These are phyloP conservation scores for Drosophila ohnishii DNA, from an alignment of 1,140 invertebrate genomes.

Conservation along the genomic window DNA sequence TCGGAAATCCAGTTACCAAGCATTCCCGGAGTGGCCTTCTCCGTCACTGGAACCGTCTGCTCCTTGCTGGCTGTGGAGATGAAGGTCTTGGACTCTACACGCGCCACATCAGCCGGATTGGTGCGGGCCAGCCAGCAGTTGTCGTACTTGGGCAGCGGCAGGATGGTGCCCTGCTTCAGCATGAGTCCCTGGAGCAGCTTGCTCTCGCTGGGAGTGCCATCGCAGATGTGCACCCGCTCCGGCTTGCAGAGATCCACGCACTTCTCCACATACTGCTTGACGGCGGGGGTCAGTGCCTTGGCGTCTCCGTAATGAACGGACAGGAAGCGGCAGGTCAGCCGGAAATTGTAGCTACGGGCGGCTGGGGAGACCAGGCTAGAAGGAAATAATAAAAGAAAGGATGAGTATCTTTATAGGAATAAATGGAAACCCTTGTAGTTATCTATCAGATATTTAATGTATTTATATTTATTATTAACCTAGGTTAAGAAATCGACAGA, in stretches of 20 bases:
- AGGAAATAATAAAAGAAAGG: background rate
- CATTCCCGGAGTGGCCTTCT: constrained; percentile 86
- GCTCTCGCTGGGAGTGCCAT: constrained; percentile 91
- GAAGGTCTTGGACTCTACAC: constrained; percentile 95
- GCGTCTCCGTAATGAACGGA: constrained; percentile 71
- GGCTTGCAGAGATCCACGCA: constrained; percentile 89
- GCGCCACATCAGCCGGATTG: constrained; percentile 96
- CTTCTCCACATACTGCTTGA: constrained; percentile 87
- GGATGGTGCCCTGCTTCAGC: constrained; percentile 87
- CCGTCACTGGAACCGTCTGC: constrained; percentile 90
- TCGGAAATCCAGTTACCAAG: constrained; percentile 96
- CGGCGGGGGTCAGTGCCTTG: constrained; percentile 81
- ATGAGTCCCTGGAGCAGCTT: constrained; percentile 86
- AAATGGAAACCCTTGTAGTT: background rate
- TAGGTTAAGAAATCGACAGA: constrained; percentile 2
- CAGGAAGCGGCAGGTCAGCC: constrained; percentile 56
- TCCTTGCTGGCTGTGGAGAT: constrained; percentile 90
- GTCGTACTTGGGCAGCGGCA: constrained; percentile 90
- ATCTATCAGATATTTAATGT: background rate
- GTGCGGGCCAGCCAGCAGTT: constrained; percentile 95
- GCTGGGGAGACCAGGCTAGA: constrained; percentile 31
- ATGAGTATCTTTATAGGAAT: too few species aligned
- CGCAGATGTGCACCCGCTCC: constrained; percentile 91
- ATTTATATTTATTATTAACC: constrained; percentile 4
- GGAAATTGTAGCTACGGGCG: constrained; percentile 51